Base-by-base conservation (phyloP, 2,113 vertebrate genomes). In the Oreochromis aureus region DNA sequence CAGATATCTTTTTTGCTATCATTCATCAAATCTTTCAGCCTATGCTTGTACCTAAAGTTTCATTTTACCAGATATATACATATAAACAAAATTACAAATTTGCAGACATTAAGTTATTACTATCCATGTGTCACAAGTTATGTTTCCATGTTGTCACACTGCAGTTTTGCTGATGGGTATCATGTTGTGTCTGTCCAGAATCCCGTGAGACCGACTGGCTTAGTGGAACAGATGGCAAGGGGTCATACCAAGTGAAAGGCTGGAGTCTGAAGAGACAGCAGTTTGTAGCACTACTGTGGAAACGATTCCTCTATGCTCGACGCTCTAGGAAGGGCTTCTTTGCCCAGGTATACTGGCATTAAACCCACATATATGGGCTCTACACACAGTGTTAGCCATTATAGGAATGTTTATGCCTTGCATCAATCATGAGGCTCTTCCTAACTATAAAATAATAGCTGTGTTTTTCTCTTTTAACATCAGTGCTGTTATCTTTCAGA, bases 301-400 rank as follows among this genome's bases (percentile, higher is more conserved):
- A 99, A 92, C 97, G 98, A 34, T 96, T 99, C 87, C 97, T 99
- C 30, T 98, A 99, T 22, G 98, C 98, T 22, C 97, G 96, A 5
- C 97, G 99, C 79, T 99, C 98, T 86, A 95, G 98, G 56, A 99
- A 99, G 89, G 99, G 99, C 12, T 99, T 99, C 92, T 99, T 99
- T 89, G 98, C 99, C 89, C 99, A 99, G 98, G 99, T 96, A 91
- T 32, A 4, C 22, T 39, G 16, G 76, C 58, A 19, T 4, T 58
- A 13, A 81, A 63, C 86, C 39, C 22, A 32, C 9, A 36, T 51
- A 3, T 16, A 44, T 4, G 6, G 15, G 15, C 7, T 56, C 3
- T 59, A 13, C 39, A 36, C 48, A 16, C 24, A 41, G 0, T 56
- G 11, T 0, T 32, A 13, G 9, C 24, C 24, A 80, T 2, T 61